Percentiles rank a stretch among this genome's conserved stretches.
Conservation (phyloP, 2,113 vertebrate genomes). For the Cyprinodon brontotheroides region DNA sequence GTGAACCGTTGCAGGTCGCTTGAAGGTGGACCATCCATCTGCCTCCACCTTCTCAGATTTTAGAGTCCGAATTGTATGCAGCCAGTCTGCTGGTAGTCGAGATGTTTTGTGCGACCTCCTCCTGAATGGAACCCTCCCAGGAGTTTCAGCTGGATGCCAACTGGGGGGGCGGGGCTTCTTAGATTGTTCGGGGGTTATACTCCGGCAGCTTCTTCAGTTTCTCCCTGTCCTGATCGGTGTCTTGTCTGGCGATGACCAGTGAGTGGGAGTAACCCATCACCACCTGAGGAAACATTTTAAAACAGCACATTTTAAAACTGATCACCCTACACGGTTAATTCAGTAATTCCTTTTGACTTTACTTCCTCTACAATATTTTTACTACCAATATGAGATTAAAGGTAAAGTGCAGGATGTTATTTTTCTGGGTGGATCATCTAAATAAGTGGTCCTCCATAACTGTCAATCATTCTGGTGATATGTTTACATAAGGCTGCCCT, state of each 20-base stretch:
- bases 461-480: too few species aligned
- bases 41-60: constrained; percentile 24
- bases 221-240: constrained; percentile 87
- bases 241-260: constrained; percentile 89
- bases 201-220: constrained; percentile 92
- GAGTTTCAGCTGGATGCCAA: constrained; percentile 64
- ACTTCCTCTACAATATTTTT: too few species aligned
- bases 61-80: constrained; percentile 46
- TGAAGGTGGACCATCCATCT: constrained; percentile 15
- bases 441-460: too few species aligned
- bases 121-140: constrained; percentile 45
- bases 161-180: constrained; percentile 55
- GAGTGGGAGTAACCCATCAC: constrained; percentile 93
- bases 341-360: too few species aligned
- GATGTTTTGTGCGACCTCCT: constrained; percentile 38
- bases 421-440: too few species aligned
- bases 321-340: too few species aligned
- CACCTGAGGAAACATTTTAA: constrained; percentile 78
- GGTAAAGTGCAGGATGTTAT: too few species aligned
- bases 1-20: constrained; percentile 42
- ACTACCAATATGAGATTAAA: too few species aligned
- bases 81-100: constrained; percentile 55
- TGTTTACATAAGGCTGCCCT: too few species aligned
- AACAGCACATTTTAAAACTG: neutral
- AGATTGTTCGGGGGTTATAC: constrained; percentile 94